Conservation (phyloP, 2,113 vertebrate species). For the Rhineura floridana region DNA sequence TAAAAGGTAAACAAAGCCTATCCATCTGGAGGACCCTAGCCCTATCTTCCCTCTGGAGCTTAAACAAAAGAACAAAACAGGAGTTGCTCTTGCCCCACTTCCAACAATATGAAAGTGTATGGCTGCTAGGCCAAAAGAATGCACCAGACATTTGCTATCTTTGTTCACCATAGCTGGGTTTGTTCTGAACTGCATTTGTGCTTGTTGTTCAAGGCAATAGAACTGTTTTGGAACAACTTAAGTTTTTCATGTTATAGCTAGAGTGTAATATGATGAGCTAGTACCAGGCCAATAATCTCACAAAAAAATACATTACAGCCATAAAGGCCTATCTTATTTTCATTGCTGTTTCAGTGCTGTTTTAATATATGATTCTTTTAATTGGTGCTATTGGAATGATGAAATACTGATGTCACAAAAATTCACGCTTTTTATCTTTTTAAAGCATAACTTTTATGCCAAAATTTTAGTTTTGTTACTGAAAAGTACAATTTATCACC, state of each 20-base stretch:
- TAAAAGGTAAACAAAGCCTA: too few relatives aligned
- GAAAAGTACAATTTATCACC: not conserved
- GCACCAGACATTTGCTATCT: too few relatives aligned
- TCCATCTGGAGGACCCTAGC: too few relatives aligned
- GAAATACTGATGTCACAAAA: not conserved
- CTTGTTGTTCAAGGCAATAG: not conserved
- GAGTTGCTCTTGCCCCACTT: too few relatives aligned
- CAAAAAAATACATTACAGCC: constrained; percentile 8
- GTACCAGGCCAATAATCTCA: constrained; percentile 30
- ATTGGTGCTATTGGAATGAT: not conserved
- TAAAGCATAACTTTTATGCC: not conserved
- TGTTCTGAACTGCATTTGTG: constrained; percentile 37
- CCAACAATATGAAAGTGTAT: too few relatives aligned
- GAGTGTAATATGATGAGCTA: constrained; percentile 25
- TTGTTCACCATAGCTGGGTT: constrained; percentile 25
- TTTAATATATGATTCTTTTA: constrained; percentile 21
- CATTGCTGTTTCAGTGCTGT: constrained; percentile 6
- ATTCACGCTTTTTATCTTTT: not conserved
- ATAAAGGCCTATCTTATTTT: constrained; percentile 12
- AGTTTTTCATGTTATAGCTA: fast-evolving
- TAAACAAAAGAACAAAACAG: too few relatives aligned
- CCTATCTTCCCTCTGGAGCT: too few relatives aligned
- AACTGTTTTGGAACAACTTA: constrained; percentile 20
- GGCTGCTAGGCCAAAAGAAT: too few relatives aligned
- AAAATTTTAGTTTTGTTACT: not conserved